Evolutionary conservation across 2,888 invertebrate genomes (phyloP).

Genomic region (Cryptocephalus moraei): DNA sequence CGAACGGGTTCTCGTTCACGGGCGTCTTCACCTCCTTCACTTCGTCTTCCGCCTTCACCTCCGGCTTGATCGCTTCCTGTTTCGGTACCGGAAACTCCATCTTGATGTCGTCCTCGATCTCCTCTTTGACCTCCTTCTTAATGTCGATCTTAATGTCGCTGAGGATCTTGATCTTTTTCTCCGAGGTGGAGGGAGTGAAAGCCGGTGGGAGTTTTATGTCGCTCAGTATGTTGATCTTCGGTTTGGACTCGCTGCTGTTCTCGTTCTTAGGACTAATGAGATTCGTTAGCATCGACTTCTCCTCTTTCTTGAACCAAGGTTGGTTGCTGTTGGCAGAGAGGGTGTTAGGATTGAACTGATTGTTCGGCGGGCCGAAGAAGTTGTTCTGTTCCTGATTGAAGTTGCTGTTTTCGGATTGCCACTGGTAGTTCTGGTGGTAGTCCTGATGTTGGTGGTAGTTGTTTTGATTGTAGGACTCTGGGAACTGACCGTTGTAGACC

Average conservation of each 20-base stretch:
- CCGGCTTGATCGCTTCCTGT: slow-evolving; percentile 22
- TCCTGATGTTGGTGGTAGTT: slow-evolving; percentile 7
- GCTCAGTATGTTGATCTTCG: slow-evolving; percentile 38
- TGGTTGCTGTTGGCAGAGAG: slow-evolving; percentile 20
- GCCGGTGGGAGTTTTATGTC: slow-evolving; percentile 34
- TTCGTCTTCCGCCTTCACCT: slow-evolving; percentile 15
- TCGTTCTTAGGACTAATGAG: slow-evolving; percentile 26
- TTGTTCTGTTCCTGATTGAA: slow-evolving; percentile 17
- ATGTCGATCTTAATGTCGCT: slow-evolving; percentile 36
- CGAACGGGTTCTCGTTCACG: slow-evolving; percentile 42
- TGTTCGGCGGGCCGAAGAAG: slow-evolving; percentile 24
- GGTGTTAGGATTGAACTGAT: slow-evolving; percentile 23
- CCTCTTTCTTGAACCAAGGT: slow-evolving; percentile 33
- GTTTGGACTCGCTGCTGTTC: slow-evolving; percentile 30
- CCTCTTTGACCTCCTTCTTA: slow-evolving; percentile 15
- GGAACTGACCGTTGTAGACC: background rate
- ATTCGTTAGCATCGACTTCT: slow-evolving; percentile 17
- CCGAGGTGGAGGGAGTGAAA: slow-evolving; percentile 18
- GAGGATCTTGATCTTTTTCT: slow-evolving; percentile 35
- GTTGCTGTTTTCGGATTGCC: slow-evolving; percentile 12
- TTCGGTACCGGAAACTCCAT: background rate
- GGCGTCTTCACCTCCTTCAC: slow-evolving; percentile 13
- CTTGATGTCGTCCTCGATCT: slow-evolving; percentile 1
- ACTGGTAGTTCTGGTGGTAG: slow-evolving; percentile 17
- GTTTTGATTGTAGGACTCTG: slow-evolving; percentile 7